phyloP scores from a whole-genome alignment of 37 sponge, comb jelly and placozoan genomes.

The Petrosia ficiformis region DNA sequence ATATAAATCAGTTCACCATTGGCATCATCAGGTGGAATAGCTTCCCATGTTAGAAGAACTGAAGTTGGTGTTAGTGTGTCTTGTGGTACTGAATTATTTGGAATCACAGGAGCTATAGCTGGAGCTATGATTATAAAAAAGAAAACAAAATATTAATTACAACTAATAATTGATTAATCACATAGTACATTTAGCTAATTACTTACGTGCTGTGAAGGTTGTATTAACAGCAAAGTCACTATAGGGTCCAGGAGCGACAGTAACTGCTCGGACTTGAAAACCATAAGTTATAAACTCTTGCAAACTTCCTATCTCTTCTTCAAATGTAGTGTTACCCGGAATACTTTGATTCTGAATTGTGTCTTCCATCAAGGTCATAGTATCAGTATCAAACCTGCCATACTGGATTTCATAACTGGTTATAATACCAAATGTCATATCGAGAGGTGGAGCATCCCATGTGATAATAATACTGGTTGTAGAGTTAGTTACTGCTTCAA shows the following conservation, averaged over 20 bases:
- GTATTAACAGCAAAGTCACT: conserved; percentile 2
- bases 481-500: conserved; percentile 1
- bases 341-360: neutral
- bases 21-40: neutral
- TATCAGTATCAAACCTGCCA: neutral
- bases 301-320: neutral
- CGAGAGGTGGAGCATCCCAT: conserved; percentile 16
- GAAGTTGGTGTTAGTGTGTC: neutral
- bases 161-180: neutral
- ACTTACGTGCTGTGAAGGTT: conserved; percentile 24
- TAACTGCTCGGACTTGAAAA: conserved; percentile 46
- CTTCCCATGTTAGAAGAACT: neutral
- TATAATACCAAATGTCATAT: conserved; percentile 47
- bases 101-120: neutral
- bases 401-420: conserved; percentile 43
- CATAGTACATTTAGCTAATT: neutral
- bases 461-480: conserved; percentile 24
- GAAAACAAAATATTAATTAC: neutral
- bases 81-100: neutral
- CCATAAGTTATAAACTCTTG: conserved; percentile 37
- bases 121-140: neutral
- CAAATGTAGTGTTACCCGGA: neutral
- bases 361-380: neutral
- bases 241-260: conserved; percentile 49
- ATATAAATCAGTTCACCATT: neutral